phyloP scores from a whole-genome alignment of 2,113 vertebrate genomes.

The Mustelus asterias region DNA sequence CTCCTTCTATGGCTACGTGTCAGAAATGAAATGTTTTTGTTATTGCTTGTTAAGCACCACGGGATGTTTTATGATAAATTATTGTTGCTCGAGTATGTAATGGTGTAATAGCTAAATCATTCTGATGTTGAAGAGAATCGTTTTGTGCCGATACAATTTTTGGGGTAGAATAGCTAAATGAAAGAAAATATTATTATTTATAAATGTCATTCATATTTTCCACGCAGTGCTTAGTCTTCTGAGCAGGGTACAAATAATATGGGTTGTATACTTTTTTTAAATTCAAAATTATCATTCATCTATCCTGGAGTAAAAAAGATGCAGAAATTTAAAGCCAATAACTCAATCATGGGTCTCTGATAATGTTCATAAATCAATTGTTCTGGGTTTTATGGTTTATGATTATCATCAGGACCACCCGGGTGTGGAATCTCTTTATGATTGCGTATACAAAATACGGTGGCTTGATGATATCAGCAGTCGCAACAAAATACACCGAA shows the following conservation, averaged over 20 bases:
- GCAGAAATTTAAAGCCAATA: neutral
- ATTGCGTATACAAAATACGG: neutral
- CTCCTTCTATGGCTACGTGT: no score
- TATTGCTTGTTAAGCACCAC: no score
- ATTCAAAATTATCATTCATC: neutral
- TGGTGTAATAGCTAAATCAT: no score
- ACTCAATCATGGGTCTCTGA: neutral
- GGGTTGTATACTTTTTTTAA: neutral
- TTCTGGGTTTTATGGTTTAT: neutral
- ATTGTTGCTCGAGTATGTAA: no score
- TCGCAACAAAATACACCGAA: neutral
- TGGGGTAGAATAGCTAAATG: neutral
- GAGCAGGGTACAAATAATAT: neutral
- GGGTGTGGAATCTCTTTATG: neutral
- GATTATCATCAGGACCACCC: neutral
- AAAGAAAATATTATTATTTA: neutral
- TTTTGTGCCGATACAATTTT: no score
- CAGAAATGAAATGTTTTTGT: no score
- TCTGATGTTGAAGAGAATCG: no score
- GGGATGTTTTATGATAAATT: no score
- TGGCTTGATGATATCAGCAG: neutral
- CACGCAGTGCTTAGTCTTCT: neutral
- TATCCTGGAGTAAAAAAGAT: neutral
- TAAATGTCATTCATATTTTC: neutral
- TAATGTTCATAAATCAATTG: neutral